Base-by-base conservation (phyloP, 2,797 vertebrate genomes). In the Antrozous pallidus region DNA sequence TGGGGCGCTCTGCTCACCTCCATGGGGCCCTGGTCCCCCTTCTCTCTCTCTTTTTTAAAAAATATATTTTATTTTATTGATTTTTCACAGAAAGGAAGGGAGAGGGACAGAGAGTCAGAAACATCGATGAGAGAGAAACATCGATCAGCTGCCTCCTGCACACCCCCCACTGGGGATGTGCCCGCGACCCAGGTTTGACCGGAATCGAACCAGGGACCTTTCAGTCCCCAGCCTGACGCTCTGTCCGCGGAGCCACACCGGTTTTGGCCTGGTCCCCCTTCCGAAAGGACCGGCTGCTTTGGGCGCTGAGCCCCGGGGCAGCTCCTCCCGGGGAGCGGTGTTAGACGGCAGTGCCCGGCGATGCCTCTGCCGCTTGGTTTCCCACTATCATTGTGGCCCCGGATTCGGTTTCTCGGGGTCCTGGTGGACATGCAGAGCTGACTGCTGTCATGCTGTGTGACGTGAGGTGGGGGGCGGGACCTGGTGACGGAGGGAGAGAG, bases 321-420 rank as follows among this genome's bases (percentile, higher is more conserved):
- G 31, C 36, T 56, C 94, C 54, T 38, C 58, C 81, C 80, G 54
- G 6, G 69, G 36, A 45, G 18, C 5, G 74, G 1, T 73, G 45
- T 73, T 70, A 88, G 85, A 74, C 12, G 0, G 26, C 85, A 90
- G 40, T 77, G 33, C 31, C 47, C 11, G 11, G 13, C 18, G 1
- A 26, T 77, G 33, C 12, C n/a, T 87, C 89, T 82, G 74, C 80
- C 79, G 24, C 77, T 61, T 79, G n/a, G 56, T 85, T 93, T 94
- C 31, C 28, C 65, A 8, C 67, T 84, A 11, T 18, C 78, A 10
- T 74, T 73, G 67, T 70, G 88, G 88, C 31, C 9, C 31, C 81
- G 38, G 20, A 49, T 47, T 77, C 10, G 54, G 18, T 69, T 94
- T 93, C 74, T 77, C 11, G 38, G 67, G 91, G 83, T 83, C 71